phyloP scores from a whole-genome alignment of 2,888 invertebrate genomes.

The Bugula neritina region DNA sequence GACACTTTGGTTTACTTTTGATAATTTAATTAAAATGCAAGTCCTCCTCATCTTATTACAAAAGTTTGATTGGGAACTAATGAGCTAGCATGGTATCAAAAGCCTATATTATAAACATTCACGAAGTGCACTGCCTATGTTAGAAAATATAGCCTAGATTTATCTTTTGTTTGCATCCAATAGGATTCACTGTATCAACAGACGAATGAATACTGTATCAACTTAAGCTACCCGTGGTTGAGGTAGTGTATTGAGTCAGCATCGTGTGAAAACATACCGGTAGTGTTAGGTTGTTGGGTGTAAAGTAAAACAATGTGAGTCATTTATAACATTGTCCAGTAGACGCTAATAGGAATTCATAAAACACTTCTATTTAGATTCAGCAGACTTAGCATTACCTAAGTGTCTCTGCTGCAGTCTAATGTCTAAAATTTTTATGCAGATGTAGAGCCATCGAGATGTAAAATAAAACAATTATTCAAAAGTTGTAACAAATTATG shows the following conservation, averaged over 20 bases:
- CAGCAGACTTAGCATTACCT: too few species aligned
- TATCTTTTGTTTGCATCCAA: not conserved
- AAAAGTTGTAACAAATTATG: too few species aligned
- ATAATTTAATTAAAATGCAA: not conserved
- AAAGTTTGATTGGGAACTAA: not conserved
- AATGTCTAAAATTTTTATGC: too few species aligned
- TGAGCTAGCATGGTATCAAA: not conserved
- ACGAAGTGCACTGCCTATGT: not conserved
- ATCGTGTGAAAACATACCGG: not conserved
- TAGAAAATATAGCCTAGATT: not conserved
- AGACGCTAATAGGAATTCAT: too few species aligned
- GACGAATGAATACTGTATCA: not conserved
- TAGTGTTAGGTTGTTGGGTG: too few species aligned
- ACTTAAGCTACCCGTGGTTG: too few species aligned
- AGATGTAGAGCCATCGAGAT: too few species aligned
- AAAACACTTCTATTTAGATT: too few species aligned
- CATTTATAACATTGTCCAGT: too few species aligned
- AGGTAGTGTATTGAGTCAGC: not conserved
- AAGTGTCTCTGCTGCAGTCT: too few species aligned
- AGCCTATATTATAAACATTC: not conserved
- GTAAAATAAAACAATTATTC: too few species aligned
- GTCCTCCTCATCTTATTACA: not conserved
- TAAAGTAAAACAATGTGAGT: too few species aligned
- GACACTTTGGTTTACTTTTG: not conserved
- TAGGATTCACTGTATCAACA: conserved; percentile 20